Conservation (phyloP, 2,888 invertebrate species). For the Idaea aversata region DNA sequence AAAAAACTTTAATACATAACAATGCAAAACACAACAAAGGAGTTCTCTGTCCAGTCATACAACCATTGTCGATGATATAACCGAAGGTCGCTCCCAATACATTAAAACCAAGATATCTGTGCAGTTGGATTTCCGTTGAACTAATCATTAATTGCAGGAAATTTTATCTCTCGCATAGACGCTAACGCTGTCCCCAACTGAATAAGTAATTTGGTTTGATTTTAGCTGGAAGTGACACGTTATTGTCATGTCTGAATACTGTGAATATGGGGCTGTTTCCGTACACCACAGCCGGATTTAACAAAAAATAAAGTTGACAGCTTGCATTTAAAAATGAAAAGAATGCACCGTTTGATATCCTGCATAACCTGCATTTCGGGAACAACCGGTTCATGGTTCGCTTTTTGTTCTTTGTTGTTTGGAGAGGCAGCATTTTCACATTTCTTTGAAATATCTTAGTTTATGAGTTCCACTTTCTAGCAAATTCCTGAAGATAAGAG, state of each 20-base stretch:
- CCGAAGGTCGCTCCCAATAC: conserved; percentile 21
- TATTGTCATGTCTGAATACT: conserved; percentile 11
- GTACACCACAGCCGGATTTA: conserved; percentile 7
- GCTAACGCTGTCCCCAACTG: conserved; percentile 3
- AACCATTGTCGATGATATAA: conserved; percentile 22
- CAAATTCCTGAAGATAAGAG: neutral
- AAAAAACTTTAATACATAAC: conserved; percentile 20
- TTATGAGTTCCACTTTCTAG: neutral
- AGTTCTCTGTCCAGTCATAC: conserved; percentile 23
- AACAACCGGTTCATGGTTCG: neutral
- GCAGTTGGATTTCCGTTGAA: conserved; percentile 10
- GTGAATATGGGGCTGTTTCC: neutral
- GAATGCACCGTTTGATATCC: neutral
- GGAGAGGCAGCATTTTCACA: neutral
- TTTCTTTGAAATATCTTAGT: neutral
- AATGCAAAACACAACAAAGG: conserved; percentile 23
- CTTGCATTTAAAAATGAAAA: neutral
- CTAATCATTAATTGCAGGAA: neutral
- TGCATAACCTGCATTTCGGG: neutral
- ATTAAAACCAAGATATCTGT: neutral
- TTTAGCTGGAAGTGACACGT: conserved; percentile 14
- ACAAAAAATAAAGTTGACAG: conserved; percentile 3
- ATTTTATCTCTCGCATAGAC: conserved; percentile 6
- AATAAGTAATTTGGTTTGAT: neutral
- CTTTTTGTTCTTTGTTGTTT: neutral